Evolutionary conservation across 2,888 invertebrate species (phyloP).

Genomic region (Mechanitis messenoides): DNA sequence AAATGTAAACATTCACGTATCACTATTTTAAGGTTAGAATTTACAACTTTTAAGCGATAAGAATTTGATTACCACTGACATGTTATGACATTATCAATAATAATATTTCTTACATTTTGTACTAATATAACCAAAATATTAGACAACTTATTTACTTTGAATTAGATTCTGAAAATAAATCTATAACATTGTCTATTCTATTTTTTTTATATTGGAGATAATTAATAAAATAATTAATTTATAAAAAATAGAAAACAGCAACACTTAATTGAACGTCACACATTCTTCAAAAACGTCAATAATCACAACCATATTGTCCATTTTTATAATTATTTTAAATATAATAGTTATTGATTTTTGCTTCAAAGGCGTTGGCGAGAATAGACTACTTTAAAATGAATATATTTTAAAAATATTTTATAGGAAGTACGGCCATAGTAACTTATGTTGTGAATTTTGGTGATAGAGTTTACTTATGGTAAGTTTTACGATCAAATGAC

Average conservation of each 20-base stretch:
- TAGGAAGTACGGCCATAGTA: constrained; percentile 31
- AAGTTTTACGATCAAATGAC: constrained; percentile 60
- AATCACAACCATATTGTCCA: constrained; percentile 51
- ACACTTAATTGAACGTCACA: constrained; percentile 20
- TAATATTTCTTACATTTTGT: not conserved
- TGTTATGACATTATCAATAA: constrained; percentile 17
- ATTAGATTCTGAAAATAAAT: too few species aligned
- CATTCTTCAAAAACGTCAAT: constrained; percentile 38
- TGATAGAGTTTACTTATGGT: constrained; percentile 43
- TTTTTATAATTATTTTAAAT: constrained; percentile 43
- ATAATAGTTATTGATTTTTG: constrained; percentile 56
- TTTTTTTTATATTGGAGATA: not conserved
- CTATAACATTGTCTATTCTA: too few species aligned
- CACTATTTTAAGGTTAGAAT: constrained; percentile 34
- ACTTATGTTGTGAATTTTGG: constrained; percentile 40
- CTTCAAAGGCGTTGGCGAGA: constrained; percentile 38
- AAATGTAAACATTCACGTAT: constrained; percentile 25
- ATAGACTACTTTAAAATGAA: constrained; percentile 23
- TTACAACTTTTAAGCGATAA: not conserved
- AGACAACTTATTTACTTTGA: too few species aligned
- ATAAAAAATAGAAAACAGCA: constrained; percentile 12
- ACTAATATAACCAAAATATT: too few species aligned
- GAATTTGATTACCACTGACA: constrained; percentile 11
- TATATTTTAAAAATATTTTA: constrained; percentile 20
- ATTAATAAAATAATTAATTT: not conserved